These are phyloP conservation scores for Centruroides vittatus DNA, from an alignment of 1,140 invertebrate genomes.

Conservation along the genomic window DNA sequence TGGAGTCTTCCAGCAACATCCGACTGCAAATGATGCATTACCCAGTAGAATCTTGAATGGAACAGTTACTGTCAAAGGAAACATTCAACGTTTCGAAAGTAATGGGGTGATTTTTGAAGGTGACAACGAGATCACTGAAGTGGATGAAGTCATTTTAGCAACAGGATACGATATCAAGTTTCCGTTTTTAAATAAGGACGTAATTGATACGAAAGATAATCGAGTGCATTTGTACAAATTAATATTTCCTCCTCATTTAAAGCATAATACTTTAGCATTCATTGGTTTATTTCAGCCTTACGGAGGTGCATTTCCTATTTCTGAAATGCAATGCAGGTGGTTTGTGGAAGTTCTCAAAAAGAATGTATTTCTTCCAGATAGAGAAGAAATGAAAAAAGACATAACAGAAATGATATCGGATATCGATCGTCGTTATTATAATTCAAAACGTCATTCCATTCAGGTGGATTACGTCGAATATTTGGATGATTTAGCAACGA, in stretches of 20 bases:
- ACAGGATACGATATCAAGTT: slow-evolving; percentile 31
- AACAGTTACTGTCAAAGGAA: slow-evolving; percentile 27
- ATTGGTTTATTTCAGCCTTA: slow-evolving; percentile 38
- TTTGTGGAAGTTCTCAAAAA: slow-evolving; percentile 19
- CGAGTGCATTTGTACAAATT: slow-evolving; percentile 32
- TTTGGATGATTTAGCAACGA: slow-evolving; percentile 5
- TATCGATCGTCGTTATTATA: background rate
- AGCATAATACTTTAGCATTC: slow-evolving; percentile 28
- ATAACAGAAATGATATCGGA: slow-evolving; percentile 10
- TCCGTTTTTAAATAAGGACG: slow-evolving; percentile 25
- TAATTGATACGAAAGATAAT: slow-evolving; percentile 22
- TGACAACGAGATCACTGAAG: slow-evolving; percentile 13
- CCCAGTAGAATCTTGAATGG: slow-evolving; percentile 33
- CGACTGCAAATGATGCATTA: slow-evolving; percentile 37
- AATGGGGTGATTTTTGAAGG: slow-evolving; percentile 24
- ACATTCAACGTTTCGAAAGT: slow-evolving; percentile 23
- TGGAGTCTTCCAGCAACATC: slow-evolving; percentile 28
- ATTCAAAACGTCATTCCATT: slow-evolving; percentile 1
- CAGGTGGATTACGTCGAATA: slow-evolving; percentile 11
- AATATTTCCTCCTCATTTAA: slow-evolving; percentile 28
- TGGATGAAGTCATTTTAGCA: slow-evolving; percentile 27
- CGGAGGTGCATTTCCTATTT: slow-evolving; percentile 34
- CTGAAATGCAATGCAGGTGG: slow-evolving; percentile 37
- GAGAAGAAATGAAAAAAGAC: slow-evolving; percentile 21
- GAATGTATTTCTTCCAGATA: slow-evolving; percentile 16